A percentile compares a stretch with the other conserved stretches of the same genome.
These are phyloP conservation scores for Umimayanthus chanpuru DNA, from an alignment of 92 coral and sea anemone genomes.

Conservation along the genomic window DNA sequence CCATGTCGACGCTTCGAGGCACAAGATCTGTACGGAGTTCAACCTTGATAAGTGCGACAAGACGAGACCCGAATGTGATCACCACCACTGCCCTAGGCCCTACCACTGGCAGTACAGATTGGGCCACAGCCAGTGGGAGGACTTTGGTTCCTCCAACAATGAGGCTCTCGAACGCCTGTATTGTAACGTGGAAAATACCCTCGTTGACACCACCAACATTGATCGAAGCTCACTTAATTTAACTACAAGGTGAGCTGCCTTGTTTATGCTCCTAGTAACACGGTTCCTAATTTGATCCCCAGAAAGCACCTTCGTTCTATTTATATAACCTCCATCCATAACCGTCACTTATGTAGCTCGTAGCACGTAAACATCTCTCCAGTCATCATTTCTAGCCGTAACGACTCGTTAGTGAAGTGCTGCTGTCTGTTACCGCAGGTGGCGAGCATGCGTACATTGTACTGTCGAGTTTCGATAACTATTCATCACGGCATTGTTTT, in stretches of 20 bases:
- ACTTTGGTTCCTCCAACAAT: conserved; percentile 56
- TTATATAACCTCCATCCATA: no score
- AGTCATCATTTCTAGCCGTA: no score
- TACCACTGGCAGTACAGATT: conserved; percentile 89
- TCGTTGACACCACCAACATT: conserved; percentile 58
- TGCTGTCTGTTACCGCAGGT: no score
- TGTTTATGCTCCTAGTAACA: neutral
- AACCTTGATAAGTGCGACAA: conserved; percentile 32
- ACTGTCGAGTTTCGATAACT: no score
- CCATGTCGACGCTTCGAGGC: conserved; percentile 33
- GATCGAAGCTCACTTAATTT: conserved; percentile 15
- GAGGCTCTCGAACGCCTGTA: conserved; percentile 63
- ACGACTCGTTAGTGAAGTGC: no score
- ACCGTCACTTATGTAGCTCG: no score
- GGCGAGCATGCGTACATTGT: no score
- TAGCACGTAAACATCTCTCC: no score
- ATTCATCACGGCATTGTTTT: no score
- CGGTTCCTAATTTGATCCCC: no score
- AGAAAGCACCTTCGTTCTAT: no score
- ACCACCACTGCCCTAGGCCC: conserved; percentile 78
- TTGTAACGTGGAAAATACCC: conserved; percentile 71
- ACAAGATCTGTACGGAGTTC: conserved; percentile 42
- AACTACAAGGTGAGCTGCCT: neutral
- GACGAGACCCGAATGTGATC: conserved; percentile 37
- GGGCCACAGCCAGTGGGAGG: conserved; percentile 72